A percentile compares a stretch with the other conserved stretches of the same genome.
Evolutionary conservation across 2,888 invertebrate species (phyloP).

Genomic region (Polyommatus icarus): DNA sequence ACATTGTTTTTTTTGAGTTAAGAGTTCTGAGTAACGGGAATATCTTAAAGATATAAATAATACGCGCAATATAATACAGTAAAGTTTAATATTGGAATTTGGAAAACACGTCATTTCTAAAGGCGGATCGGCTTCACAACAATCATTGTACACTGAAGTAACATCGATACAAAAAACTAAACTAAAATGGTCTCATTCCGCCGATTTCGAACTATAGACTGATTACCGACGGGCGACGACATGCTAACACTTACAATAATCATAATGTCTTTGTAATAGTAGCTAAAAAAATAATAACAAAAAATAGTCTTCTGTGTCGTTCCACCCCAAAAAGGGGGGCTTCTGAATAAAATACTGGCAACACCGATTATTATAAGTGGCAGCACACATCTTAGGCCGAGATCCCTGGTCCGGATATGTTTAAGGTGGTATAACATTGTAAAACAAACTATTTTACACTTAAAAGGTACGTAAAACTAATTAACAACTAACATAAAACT

Average conservation of each 20-base stretch:
- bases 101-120: constrained; percentile 64
- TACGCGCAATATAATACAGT: constrained; percentile 20
- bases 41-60: constrained; percentile 11
- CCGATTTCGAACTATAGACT: neutral
- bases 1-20: neutral
- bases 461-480: constrained; percentile 63
- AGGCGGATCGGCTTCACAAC: constrained; percentile 50
- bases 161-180: constrained; percentile 11
- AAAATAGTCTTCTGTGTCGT: neutral
- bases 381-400: constrained; percentile 31
- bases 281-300: constrained; percentile 18
- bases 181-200: neutral
- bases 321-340: neutral
- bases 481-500: constrained; percentile 75
- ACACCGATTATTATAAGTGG: constrained; percentile 34
- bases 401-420: constrained; percentile 3
- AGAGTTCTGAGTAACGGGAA: neutral
- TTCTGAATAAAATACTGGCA: constrained; percentile 7
- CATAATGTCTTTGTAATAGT: neutral
- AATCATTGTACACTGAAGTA: constrained; percentile 24
- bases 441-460: constrained; percentile 25
- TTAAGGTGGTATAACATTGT: neutral
- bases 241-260: constrained; percentile 15
- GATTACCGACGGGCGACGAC: neutral
- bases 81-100: constrained; percentile 55